Evolutionary conservation across 2,797 vertebrate genomes (phyloP).

Genomic region (Chiloscyllium punctatum): DNA sequence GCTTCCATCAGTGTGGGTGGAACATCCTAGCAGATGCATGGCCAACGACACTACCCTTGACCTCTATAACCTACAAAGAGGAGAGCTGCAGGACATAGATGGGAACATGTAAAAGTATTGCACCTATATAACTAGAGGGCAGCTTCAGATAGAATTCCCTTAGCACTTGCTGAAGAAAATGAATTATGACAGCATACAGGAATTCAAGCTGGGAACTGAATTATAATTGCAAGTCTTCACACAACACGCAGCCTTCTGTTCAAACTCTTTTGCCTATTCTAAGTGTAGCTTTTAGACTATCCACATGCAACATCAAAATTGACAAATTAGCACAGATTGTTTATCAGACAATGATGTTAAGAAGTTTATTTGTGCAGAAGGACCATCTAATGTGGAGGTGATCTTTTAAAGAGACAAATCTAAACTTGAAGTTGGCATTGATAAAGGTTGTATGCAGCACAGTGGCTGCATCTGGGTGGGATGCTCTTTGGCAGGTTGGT

Average conservation of each 20-base stretch:
- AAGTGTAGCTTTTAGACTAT: background rate
- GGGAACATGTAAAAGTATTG: too few species aligned
- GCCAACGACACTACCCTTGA: too few species aligned
- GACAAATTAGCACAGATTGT: background rate
- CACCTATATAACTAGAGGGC: background rate
- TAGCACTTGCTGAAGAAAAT: background rate
- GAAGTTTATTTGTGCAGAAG: background rate
- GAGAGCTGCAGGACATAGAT: too few species aligned
- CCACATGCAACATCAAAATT: background rate
- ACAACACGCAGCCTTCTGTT: background rate
- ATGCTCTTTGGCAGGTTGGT: too few species aligned
- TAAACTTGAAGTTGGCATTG: background rate
- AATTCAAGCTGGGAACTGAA: background rate
- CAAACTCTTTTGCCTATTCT: background rate
- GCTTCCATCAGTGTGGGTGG: too few species aligned
- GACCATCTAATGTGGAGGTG: background rate
- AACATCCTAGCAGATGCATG: too few species aligned
- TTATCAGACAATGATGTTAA: background rate
- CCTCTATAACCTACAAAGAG: too few species aligned
- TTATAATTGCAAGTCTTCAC: background rate
- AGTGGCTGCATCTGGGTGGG: too few species aligned
- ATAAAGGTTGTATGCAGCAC: background rate
- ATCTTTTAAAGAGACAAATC: background rate
- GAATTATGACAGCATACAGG: background rate
- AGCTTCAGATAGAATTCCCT: background rate